A percentile compares a stretch with the other conserved stretches of the same genome.
Evolutionary conservation across 2,797 vertebrate species (phyloP).

Genomic region (Rallus crepitans): DNA sequence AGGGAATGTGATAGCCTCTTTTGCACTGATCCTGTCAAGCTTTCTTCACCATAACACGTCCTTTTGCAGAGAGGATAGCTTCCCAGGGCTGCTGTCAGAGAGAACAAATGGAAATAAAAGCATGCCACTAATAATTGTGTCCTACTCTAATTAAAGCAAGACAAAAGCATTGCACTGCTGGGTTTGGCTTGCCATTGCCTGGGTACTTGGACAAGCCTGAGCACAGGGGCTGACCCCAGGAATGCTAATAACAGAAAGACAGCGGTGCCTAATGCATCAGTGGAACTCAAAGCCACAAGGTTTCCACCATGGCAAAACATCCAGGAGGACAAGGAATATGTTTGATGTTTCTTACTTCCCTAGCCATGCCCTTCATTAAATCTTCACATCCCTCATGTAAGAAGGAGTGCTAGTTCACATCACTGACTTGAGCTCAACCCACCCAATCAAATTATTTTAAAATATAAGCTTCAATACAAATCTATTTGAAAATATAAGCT

Average conservation of each 20-base stretch:
- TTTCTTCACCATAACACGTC: too few species aligned
- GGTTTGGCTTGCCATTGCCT: neutral
- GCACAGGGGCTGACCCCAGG: neutral
- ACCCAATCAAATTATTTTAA: neutral
- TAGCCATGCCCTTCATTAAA: neutral
- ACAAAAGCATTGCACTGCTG: neutral
- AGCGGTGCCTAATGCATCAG: neutral
- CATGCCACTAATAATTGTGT: slow-evolving; percentile 17
- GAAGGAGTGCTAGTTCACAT: neutral
- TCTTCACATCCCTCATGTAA: neutral
- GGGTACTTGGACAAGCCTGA: neutral
- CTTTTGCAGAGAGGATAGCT: neutral
- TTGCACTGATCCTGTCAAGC: too few species aligned
- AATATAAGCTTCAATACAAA: neutral
- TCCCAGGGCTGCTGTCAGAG: slow-evolving; percentile 42
- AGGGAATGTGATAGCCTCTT: neutral
- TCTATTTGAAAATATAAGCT: neutral
- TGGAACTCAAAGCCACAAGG: neutral
- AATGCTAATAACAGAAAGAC: neutral
- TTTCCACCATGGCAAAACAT: neutral
- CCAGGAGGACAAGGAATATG: neutral
- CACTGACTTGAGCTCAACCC: neutral
- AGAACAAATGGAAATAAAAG: slow-evolving; percentile 46
- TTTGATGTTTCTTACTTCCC: neutral
- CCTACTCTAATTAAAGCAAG: slow-evolving; percentile 41